Evolutionary conservation across 2,888 invertebrate genomes (phyloP).

Genomic region (Brenthis hecate): DNA sequence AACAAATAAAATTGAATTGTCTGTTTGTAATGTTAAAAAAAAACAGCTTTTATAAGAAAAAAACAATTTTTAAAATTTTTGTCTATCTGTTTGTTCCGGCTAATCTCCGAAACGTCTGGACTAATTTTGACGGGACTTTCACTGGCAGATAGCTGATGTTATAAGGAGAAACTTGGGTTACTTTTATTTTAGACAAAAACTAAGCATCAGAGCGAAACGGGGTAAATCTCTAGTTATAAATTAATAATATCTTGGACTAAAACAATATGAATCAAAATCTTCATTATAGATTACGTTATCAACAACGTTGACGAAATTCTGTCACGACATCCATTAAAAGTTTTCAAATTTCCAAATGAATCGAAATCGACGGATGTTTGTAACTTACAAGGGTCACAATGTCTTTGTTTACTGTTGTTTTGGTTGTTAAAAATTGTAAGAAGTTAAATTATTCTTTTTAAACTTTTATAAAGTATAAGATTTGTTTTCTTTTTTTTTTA

Average conservation of each 20-base stretch:
- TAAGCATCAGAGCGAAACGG: no score
- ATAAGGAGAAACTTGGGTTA: no score
- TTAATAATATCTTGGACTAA: background rate
- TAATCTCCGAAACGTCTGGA: no score
- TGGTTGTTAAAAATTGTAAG: conserved; percentile 18
- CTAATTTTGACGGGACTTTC: no score
- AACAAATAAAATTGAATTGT: no score
- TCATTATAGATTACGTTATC: conserved; percentile 18
- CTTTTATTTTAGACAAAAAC: no score
- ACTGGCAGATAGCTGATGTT: no score
- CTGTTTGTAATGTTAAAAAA: no score
- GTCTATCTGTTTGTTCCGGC: no score
- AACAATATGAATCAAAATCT: background rate
- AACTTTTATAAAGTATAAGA: background rate
- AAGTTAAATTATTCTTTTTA: conserved; percentile 13
- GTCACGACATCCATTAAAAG: conserved; percentile 42
- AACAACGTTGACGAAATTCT: conserved; percentile 2
- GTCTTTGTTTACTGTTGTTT: conserved; percentile 23
- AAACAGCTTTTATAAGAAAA: no score
- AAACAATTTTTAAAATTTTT: no score
- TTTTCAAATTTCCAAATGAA: conserved; percentile 42
- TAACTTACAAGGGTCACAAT: conserved; percentile 26
- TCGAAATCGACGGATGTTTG: conserved; percentile 33
- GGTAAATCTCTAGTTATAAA: no score
- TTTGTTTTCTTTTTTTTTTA: background rate